Percentiles rank a stretch among this genome's conserved stretches.
Evolutionary conservation across 2,113 vertebrate genomes (phyloP).

Genomic region (Choloepus hoffmanni): DNA sequence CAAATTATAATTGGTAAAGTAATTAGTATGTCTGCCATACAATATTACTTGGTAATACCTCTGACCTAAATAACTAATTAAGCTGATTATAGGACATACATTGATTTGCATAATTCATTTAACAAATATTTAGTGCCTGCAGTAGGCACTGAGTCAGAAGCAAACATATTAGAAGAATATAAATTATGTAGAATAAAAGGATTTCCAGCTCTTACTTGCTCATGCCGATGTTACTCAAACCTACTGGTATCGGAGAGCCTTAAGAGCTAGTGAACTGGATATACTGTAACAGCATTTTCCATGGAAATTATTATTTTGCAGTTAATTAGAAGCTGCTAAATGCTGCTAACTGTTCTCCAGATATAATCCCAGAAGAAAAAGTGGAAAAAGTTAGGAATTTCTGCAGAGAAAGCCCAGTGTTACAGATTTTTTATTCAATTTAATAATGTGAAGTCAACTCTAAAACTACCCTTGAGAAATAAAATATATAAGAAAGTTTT

Average conservation of each 20-base stretch:
- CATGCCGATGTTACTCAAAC: background rate
- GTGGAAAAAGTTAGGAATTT: background rate
- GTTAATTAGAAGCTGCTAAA: background rate
- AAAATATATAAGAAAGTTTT: background rate
- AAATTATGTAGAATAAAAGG: background rate
- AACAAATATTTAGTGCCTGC: constrained; percentile 28
- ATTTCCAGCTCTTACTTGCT: background rate
- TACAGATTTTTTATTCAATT: constrained; percentile 40
- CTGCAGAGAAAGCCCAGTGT: background rate
- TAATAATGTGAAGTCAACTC: constrained; percentile 52
- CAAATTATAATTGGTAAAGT: background rate
- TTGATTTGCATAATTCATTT: constrained; percentile 54
- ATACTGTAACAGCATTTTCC: background rate
- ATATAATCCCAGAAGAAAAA: constrained; percentile 9
- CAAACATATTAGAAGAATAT: constrained; percentile 52
- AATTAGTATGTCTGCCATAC: constrained; percentile 25
- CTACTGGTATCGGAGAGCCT: background rate
- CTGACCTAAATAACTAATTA: constrained; percentile 44
- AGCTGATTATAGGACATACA: constrained; percentile 2
- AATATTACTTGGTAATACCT: constrained; percentile 48
- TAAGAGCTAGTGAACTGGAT: background rate
- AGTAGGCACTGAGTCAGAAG: constrained; percentile 40
- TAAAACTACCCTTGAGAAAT: constrained; percentile 33
- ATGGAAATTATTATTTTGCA: background rate
- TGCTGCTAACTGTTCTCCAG: background rate